phyloP scores from a whole-genome alignment of 1,140 invertebrate genomes.

The Acromyrmex echinatior region DNA sequence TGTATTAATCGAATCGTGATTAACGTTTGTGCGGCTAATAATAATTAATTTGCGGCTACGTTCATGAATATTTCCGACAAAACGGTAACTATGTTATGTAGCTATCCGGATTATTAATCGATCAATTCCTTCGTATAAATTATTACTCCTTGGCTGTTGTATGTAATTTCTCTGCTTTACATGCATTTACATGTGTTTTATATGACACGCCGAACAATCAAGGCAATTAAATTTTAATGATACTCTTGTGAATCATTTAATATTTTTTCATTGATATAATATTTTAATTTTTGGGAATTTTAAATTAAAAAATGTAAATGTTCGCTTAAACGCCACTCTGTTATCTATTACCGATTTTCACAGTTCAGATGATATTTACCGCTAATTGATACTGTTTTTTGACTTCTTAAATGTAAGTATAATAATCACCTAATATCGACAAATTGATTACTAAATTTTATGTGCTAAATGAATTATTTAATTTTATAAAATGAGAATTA shows the following conservation, averaged over 20 bases:
- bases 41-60: slow-evolving; percentile 60
- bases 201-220: slow-evolving; percentile 17
- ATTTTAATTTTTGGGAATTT: not conserved
- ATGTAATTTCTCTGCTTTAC: slow-evolving; percentile 25
- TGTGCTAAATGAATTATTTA: not conserved
- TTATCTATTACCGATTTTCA: not conserved
- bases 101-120: slow-evolving; percentile 64
- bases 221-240: not conserved
- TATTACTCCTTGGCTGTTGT: slow-evolving; percentile 32
- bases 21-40: slow-evolving; percentile 51
- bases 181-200: slow-evolving; percentile 47
- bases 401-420: not conserved
- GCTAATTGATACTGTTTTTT: not conserved
- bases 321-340: not conserved
- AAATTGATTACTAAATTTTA: slow-evolving; percentile 1
- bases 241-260: not conserved
- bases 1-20: slow-evolving; percentile 56
- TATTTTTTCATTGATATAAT: slow-evolving; percentile 13
- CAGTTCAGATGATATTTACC: not conserved
- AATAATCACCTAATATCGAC: not conserved
- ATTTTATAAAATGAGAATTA: not conserved
- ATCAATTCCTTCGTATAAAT: slow-evolving; percentile 36
- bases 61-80: slow-evolving; percentile 46
- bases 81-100: slow-evolving; percentile 53
- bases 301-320: not conserved